Percentiles rank a stretch among this genome's conserved stretches.
Conservation (phyloP, 2,888 invertebrate genomes). For the Agrypnus murinus region DNA sequence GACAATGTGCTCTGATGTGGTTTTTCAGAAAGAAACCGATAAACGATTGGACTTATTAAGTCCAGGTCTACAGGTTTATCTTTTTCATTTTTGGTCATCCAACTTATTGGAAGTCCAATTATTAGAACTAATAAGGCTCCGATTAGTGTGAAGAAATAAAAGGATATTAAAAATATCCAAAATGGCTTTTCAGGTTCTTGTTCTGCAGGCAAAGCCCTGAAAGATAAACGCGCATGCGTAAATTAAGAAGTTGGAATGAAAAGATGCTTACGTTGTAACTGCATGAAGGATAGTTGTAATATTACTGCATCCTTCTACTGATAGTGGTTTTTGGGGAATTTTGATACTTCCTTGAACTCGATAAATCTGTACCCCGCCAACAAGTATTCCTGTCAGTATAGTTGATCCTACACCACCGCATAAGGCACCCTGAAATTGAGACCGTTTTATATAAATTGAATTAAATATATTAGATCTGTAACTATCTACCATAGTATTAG, state of each 20-base stretch:
- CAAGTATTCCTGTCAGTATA: constrained; percentile 46
- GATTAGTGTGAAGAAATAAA: constrained; percentile 58
- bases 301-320: constrained; percentile 57
- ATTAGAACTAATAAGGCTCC: constrained; percentile 44
- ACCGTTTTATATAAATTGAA: not conserved
- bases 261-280: constrained; percentile 6
- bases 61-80: constrained; percentile 45
- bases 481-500: constrained; percentile 57
- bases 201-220: constrained; percentile 3
- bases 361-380: constrained; percentile 57
- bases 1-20: not conserved
- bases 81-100: constrained; percentile 44
- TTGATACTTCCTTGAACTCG: constrained; percentile 54
- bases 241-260: too few relatives aligned
- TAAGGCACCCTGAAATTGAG: constrained; percentile 58
- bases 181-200: constrained; percentile 37
- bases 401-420: constrained; percentile 57
- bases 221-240: too few relatives aligned
- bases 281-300: constrained; percentile 15
- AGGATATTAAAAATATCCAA: constrained; percentile 59
- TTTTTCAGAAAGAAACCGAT: constrained; percentile 21
- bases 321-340: constrained; percentile 56
- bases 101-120: constrained; percentile 51
- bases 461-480: too few relatives aligned
- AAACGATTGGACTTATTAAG: constrained; percentile 49